phyloP scores from a whole-genome alignment of 2,113 vertebrate genomes.

The Lota lota region DNA sequence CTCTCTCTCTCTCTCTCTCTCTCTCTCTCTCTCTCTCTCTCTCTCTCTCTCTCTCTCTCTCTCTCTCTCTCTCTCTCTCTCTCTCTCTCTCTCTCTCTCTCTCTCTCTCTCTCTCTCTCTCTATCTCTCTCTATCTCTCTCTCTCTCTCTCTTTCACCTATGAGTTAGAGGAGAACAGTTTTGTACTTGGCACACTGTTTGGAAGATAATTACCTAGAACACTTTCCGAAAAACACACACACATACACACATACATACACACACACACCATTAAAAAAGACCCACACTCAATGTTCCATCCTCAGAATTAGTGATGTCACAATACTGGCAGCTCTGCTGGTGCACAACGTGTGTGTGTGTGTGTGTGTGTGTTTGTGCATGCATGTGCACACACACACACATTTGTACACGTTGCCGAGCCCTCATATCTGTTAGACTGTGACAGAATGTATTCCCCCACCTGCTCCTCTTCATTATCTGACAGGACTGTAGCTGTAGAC shows the following conservation, averaged over 20 bases:
- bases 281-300: conserved; percentile 10
- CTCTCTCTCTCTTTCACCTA: background rate
- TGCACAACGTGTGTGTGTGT: background rate
- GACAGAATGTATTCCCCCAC: conserved; percentile 52
- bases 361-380: background rate
- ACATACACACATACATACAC: conserved; percentile 14
- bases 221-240: background rate
- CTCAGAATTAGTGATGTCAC: conserved; percentile 21
- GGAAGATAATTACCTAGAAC: conserved; percentile 46
- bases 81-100: background rate
- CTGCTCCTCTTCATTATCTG: conserved; percentile 50
- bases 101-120: background rate
- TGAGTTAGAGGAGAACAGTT: conserved; percentile 16
- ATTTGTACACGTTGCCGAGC: conserved; percentile 17
- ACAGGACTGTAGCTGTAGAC: conserved; percentile 36
- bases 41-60: background rate
- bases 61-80: background rate
- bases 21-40: background rate
- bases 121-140: background rate
- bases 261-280: conserved; percentile 9
- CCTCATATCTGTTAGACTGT: conserved; percentile 37
- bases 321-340: conserved; percentile 29
- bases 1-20: background rate
- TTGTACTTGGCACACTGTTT: conserved; percentile 37
- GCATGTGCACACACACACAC: background rate